Evolutionary conservation across 1,140 invertebrate genomes (phyloP).

Genomic region (Arctopsyche grandis): DNA sequence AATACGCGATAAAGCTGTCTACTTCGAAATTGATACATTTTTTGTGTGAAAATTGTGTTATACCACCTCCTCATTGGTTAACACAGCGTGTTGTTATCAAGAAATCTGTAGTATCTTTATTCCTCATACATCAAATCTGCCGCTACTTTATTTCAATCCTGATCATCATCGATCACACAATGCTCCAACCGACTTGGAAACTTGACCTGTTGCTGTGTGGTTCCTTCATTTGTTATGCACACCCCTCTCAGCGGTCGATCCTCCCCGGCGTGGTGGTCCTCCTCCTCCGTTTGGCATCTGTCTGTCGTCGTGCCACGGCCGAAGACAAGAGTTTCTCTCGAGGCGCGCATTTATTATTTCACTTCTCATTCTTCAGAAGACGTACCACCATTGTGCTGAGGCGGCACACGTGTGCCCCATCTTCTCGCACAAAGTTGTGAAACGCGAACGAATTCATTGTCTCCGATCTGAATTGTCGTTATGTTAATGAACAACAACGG

Average conservation of each 20-base stretch:
- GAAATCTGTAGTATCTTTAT: too few relatives aligned
- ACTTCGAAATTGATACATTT: too few relatives aligned
- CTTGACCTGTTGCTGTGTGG: too few relatives aligned
- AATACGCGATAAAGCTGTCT: too few relatives aligned
- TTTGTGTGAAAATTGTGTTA: too few relatives aligned
- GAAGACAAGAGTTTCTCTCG: too few relatives aligned
- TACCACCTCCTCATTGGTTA: too few relatives aligned
- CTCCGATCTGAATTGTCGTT: not conserved
- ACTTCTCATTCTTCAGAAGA: not conserved
- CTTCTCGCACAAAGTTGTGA: not conserved
- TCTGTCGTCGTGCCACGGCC: not conserved
- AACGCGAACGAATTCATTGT: slow-evolving; percentile 7
- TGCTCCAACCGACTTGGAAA: not conserved
- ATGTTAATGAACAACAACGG: not conserved
- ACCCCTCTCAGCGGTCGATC: slow-evolving; percentile 15
- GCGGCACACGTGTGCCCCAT: not conserved
- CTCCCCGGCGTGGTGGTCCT: not conserved
- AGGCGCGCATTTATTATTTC: not conserved
- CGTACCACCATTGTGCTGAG: not conserved
- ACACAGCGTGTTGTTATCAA: too few relatives aligned
- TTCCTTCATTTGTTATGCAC: slow-evolving; percentile 31
- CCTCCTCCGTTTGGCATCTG: not conserved
- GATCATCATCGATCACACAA: not conserved
- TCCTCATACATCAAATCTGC: too few relatives aligned
- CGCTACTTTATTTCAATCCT: too few relatives aligned